Percentiles rank a stretch among this genome's conserved stretches.
Conservation (phyloP, 2,888 invertebrate species). For the Pantelozetes paolii region DNA sequence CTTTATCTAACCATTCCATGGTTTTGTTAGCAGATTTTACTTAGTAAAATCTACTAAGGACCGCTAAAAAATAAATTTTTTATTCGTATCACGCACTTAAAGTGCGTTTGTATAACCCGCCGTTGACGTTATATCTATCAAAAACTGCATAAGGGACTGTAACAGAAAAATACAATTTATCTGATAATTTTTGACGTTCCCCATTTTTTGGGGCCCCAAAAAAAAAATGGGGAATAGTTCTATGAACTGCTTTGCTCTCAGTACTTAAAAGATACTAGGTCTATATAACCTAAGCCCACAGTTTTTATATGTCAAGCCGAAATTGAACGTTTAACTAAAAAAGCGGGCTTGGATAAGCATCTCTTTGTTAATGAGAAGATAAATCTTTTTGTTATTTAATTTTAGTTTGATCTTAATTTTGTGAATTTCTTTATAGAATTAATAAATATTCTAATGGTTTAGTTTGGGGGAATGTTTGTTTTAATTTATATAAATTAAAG, state of each 20-base stretch:
- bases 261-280: background rate
- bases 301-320: background rate
- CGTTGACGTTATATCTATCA: background rate
- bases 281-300: background rate
- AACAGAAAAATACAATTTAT: background rate
- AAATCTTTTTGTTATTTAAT: background rate
- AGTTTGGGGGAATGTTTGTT: background rate
- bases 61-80: too few species aligned
- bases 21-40: too few species aligned
- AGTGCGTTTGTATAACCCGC: too few species aligned
- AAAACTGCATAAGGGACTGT: background rate
- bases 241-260: background rate
- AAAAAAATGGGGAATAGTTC: background rate
- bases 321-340: background rate
- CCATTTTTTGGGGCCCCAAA: too few species aligned
- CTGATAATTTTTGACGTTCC: background rate
- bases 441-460: constrained; percentile 22
- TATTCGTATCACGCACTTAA: too few species aligned
- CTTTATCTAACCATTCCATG: too few species aligned
- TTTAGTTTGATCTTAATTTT: constrained; percentile 12
- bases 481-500: background rate
- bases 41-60: too few species aligned
- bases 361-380: constrained; percentile 38
- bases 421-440: background rate
- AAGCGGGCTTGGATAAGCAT: background rate